A percentile compares a stretch with the other conserved stretches of the same genome.
These are phyloP conservation scores for Troilus luridus DNA, from an alignment of 2,888 invertebrate species.

Conservation along the genomic window DNA sequence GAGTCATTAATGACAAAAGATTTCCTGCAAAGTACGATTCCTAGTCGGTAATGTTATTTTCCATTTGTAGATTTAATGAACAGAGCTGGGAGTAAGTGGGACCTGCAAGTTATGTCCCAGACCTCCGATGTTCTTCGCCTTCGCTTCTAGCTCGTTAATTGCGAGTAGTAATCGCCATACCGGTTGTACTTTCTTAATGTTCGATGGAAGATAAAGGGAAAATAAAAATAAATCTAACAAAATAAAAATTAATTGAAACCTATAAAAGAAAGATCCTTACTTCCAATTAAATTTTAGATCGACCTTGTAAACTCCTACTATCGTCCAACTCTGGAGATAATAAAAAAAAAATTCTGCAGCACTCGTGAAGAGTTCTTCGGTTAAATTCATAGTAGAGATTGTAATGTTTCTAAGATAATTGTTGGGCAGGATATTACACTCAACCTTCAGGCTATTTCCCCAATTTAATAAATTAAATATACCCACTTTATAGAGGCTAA, in stretches of 20 bases:
- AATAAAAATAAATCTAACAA: not conserved
- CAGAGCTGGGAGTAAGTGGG: not conserved
- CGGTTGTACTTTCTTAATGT: not conserved
- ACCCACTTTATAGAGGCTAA: no score
- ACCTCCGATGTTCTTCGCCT: not conserved
- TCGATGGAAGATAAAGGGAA: not conserved
- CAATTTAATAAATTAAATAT: no score
- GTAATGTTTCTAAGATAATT: no score
- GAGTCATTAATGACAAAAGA: not conserved
- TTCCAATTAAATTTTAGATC: not conserved
- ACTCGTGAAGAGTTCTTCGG: no score
- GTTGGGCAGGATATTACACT: no score
- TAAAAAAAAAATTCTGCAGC: no score
- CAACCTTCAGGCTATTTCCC: no score
- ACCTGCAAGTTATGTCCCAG: constrained; percentile 41
- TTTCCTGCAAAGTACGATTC: not conserved
- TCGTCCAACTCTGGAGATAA: no score
- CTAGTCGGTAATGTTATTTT: not conserved
- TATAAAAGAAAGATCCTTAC: not conserved
- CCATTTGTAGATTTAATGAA: constrained; percentile 21
- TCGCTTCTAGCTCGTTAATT: not conserved
- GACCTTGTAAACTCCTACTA: no score
- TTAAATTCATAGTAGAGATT: no score
- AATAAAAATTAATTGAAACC: no score
- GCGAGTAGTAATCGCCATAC: not conserved